Percentiles rank a stretch among this genome's conserved stretches.
These are phyloP conservation scores for Conger conger DNA, from an alignment of 2,113 vertebrate genomes.

Conservation along the genomic window DNA sequence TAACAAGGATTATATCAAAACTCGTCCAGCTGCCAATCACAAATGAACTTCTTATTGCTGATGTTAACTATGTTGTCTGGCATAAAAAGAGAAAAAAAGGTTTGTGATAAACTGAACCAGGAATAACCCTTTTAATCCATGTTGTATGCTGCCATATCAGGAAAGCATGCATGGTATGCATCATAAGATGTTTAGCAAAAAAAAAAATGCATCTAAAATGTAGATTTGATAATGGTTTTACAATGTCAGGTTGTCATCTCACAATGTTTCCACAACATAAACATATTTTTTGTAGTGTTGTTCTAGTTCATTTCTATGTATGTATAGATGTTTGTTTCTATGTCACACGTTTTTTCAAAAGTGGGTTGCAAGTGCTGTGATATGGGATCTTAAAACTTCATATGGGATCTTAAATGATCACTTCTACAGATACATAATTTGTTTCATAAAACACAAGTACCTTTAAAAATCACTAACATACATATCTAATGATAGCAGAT, in stretches of 20 bases:
- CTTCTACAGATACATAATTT: too few species aligned
- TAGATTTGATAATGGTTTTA: neutral
- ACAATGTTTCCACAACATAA: neutral
- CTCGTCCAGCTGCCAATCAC: slow-evolving; percentile 63
- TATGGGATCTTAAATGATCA: neutral
- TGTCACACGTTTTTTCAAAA: neutral
- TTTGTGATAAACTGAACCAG: neutral
- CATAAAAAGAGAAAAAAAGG: neutral
- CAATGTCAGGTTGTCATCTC: neutral
- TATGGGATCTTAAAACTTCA: neutral
- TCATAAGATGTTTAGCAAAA: too few species aligned
- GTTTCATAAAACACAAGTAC: too few species aligned
- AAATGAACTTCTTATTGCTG: slow-evolving; percentile 1
- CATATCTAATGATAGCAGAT: too few species aligned
- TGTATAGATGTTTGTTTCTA: neutral
- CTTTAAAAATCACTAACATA: too few species aligned
- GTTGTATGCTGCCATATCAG: neutral
- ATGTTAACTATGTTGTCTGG: neutral
- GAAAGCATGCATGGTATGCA: neutral
- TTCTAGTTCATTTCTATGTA: neutral
- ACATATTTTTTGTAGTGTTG: neutral
- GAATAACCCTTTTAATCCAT: neutral
- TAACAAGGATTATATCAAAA: slow-evolving; percentile 52
- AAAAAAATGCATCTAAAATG: neutral
- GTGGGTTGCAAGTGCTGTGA: neutral